phyloP scores from a whole-genome alignment of 2,797 vertebrate genomes.

The Calcarius lapponicus region DNA sequence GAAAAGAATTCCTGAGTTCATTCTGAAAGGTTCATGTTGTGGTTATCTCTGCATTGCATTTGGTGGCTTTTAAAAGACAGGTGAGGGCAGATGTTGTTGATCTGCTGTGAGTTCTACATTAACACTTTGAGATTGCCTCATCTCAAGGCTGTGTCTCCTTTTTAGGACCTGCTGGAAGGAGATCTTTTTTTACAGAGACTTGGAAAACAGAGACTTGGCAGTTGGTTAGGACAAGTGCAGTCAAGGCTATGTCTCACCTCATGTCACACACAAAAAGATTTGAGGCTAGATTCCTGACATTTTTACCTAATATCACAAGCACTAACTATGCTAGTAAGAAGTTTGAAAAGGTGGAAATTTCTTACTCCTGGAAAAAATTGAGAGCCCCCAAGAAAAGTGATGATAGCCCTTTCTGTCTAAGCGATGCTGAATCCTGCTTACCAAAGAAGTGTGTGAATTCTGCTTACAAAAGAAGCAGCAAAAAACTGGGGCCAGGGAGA shows the following conservation, averaged over 20 bases:
- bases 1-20: neutral
- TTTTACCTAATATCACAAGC: neutral
- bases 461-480: neutral
- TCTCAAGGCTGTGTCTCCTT: neutral
- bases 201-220: neutral
- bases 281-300: neutral
- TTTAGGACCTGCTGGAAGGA: neutral
- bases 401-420: neutral
- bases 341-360: neutral
- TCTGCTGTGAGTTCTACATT: neutral
- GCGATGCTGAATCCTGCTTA: neutral
- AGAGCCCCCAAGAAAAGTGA: neutral
- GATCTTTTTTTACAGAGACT: neutral
- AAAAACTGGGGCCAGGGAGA: neutral
- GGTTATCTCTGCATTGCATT: neutral
- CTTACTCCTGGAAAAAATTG: neutral
- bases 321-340: neutral
- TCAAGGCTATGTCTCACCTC: neutral
- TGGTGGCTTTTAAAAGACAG: neutral
- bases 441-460: neutral
- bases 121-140: neutral
- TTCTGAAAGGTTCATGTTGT: neutral
- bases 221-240: neutral
- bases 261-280: neutral
- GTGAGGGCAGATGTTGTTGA: neutral